Conservation (phyloP, 2,113 vertebrate genomes). For the Microcebus lehilahytsara region DNA sequence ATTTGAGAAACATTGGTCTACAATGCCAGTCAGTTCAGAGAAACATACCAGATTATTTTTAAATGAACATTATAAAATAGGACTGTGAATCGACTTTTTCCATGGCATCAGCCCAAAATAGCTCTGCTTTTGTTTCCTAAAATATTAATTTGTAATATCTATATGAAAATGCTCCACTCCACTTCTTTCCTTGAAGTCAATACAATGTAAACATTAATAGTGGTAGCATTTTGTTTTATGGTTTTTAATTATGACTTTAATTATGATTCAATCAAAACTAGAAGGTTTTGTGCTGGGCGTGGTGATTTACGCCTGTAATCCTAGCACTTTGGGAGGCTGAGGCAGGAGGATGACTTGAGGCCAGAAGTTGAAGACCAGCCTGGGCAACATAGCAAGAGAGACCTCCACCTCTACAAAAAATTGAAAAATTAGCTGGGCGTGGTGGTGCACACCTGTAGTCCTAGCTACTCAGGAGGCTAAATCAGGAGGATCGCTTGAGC, state of each 20-base stretch:
- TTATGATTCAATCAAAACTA: neutral
- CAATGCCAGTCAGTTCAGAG: neutral
- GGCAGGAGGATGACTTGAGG: no score
- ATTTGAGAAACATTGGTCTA: neutral
- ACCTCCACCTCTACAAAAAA: no score
- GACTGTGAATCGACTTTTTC: neutral
- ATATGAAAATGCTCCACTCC: constrained; percentile 83
- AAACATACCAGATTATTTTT: neutral
- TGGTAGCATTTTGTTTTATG: constrained; percentile 61
- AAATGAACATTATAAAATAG: neutral
- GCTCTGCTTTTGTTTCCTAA: constrained; percentile 75
- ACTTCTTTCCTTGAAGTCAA: constrained; percentile 85
- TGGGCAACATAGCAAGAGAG: no score
- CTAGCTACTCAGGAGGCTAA: no score
- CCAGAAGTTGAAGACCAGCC: no score
- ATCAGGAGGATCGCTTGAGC: no score
- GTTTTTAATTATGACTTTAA: constrained; percentile 25
- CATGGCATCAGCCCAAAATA: constrained; percentile 85
- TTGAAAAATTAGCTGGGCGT: no score
- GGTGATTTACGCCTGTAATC: no score
- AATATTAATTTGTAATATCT: constrained; percentile 84
- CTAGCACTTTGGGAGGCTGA: no score
- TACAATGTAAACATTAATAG: constrained; percentile 86
- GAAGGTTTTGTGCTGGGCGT: neutral
- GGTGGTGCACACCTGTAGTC: no score